phyloP scores from a whole-genome alignment of 2,888 invertebrate species.

The Iselma pallidipennis region DNA sequence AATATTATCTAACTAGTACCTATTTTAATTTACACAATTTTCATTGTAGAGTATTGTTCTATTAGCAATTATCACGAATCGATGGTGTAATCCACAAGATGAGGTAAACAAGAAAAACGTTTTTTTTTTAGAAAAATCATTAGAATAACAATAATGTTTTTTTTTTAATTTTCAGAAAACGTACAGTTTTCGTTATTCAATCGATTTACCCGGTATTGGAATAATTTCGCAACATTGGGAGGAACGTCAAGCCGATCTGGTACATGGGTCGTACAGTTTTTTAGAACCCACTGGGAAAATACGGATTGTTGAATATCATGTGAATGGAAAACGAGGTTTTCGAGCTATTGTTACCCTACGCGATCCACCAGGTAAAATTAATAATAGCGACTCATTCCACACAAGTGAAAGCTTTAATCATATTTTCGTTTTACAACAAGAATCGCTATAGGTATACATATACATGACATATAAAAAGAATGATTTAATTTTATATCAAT shows the following conservation, averaged over 20 bases:
- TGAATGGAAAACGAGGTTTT: slow-evolving; percentile 60
- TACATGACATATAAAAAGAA: slow-evolving; percentile 19
- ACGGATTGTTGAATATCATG: slow-evolving; percentile 63
- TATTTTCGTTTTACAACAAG: no score
- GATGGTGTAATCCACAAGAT: slow-evolving; percentile 32
- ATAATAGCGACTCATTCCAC: background rate
- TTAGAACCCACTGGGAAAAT: slow-evolving; percentile 68
- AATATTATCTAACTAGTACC: background rate
- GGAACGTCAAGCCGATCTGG: slow-evolving; percentile 41
- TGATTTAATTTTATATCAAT: background rate
- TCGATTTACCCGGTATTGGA: slow-evolving; percentile 40
- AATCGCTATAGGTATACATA: no score
- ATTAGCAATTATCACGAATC: slow-evolving; percentile 29
- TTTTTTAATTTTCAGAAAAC: slow-evolving; percentile 39
- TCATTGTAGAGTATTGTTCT: slow-evolving; percentile 31
- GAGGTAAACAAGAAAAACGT: slow-evolving; percentile 28
- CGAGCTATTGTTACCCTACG: slow-evolving; percentile 59
- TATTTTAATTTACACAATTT: background rate
- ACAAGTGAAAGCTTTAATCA: slow-evolving; percentile 10
- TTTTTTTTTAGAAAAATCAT: slow-evolving; percentile 5
- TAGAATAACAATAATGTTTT: no score
- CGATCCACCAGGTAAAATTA: slow-evolving; percentile 53
- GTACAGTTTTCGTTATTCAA: slow-evolving; percentile 47
- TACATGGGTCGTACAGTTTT: slow-evolving; percentile 65
- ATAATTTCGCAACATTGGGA: slow-evolving; percentile 49